Evolutionary conservation across 1,140 invertebrate species (phyloP), one percentile per base, ranked within the genome.

Genomic region (Nylanderia fulva): DNA sequence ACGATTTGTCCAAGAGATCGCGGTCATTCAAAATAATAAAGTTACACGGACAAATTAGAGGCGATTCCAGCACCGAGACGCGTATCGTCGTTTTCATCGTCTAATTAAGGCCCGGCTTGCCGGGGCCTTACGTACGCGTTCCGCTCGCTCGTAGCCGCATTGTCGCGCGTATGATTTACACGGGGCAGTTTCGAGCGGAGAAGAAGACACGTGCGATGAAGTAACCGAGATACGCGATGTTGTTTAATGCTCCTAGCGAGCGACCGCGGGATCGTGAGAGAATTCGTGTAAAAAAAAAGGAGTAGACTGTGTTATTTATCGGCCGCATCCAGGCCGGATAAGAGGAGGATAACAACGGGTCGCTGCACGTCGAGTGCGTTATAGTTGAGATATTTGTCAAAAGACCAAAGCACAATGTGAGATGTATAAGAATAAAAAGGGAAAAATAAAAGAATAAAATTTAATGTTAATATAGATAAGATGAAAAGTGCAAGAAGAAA

Each of bases 261-360:
- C 54, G 48, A 52, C 27, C 75, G 52, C 61, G 48, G 52, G 64
- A 61, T 88, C 86, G 86, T 88, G 86, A 88, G 85, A 86, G 86
- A 86, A 88, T 88, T 86, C 39, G 54, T 66, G 72, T 84, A 74
- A 83, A 85, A 45, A 85, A 45, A 48, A 86, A 80, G 64, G 52
- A 85, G 39, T 48, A 33, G 13, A 8, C 18, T 13, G 45, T 42
- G 39, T 77, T 77, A 64, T 84, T 63, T 84, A 64, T 84, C 45
- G 18, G 24, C 39, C 52, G 27, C 56, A 56, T 84, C 33, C 64
- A 27, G 18, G 13, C 21, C 74, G 58, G 52, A 69, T 80, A 80
- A 79, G 36, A 45, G 24, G 27, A 21, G 45, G 52, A 80, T 66
- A 80, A 68, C 39, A 52, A 77, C 18, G 52, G 8, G 21, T 39